A percentile compares a stretch with the other conserved stretches of the same genome.
Evolutionary conservation across 1,140 invertebrate genomes (phyloP).

Genomic region (Panagrolaimus sp.): DNA sequence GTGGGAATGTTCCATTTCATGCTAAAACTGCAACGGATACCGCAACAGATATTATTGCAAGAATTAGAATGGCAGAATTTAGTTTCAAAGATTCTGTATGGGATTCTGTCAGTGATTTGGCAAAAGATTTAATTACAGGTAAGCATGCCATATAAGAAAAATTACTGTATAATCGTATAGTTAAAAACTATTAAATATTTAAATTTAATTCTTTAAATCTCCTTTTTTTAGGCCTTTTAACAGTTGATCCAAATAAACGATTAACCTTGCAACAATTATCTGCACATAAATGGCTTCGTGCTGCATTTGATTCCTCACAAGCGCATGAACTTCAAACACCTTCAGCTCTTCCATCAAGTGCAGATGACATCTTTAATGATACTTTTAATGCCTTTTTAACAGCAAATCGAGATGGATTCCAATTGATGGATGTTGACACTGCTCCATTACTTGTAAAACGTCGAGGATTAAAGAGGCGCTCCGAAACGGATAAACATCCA

Average conservation of each 20-base stretch:
- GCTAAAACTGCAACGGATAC: slow-evolving; percentile 69
- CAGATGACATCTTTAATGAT: slow-evolving; percentile 63
- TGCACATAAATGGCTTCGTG: slow-evolving; percentile 54
- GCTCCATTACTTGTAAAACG: slow-evolving; percentile 56
- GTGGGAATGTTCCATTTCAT: slow-evolving; percentile 76
- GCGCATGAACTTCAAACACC: slow-evolving; percentile 51
- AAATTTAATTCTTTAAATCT: neutral
- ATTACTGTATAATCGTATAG: no score
- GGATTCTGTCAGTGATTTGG: slow-evolving; percentile 70
- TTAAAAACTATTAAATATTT: neutral
- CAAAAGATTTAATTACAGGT: slow-evolving; percentile 73
- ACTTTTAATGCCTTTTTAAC: slow-evolving; percentile 70
- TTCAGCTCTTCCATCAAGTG: slow-evolving; percentile 49
- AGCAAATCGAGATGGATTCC: slow-evolving; percentile 70
- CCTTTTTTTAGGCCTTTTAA: slow-evolving; percentile 66
- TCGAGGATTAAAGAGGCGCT: slow-evolving; percentile 48
- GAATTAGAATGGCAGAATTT: slow-evolving; percentile 15
- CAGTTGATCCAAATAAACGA: slow-evolving; percentile 72
- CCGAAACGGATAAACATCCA: neutral
- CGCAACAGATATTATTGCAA: slow-evolving; percentile 70
- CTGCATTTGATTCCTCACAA: slow-evolving; percentile 29
- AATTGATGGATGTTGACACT: slow-evolving; percentile 65
- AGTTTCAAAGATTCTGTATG: slow-evolving; percentile 64
- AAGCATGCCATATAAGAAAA: slow-evolving; percentile 25
- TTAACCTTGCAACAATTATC: slow-evolving; percentile 67